Percentiles rank a stretch among this genome's conserved stretches.
phyloP scores from a whole-genome alignment of 2,888 invertebrate species.

The Meandrusa payeni region DNA sequence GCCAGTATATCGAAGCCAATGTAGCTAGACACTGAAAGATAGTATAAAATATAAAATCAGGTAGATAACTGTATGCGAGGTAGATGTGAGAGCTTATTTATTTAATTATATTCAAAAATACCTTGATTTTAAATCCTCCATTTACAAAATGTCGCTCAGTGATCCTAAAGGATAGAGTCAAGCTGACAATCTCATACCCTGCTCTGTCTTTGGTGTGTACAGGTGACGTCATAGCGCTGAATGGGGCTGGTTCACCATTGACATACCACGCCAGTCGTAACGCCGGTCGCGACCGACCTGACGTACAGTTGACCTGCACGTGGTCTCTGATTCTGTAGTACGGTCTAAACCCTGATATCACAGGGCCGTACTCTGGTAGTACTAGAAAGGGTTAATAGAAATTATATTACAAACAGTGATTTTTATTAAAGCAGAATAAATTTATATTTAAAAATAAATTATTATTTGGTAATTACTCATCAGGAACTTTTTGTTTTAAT shows the following conservation, averaged over 20 bases:
- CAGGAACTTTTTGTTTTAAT: no score
- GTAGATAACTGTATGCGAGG: no score
- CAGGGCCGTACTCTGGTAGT: slow-evolving; percentile 86
- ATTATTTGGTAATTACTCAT: no score
- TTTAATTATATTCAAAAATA: slow-evolving; percentile 37
- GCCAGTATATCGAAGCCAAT: slow-evolving; percentile 45
- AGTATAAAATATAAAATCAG: no score
- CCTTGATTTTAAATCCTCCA: slow-evolving; percentile 89
- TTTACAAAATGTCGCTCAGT: slow-evolving; percentile 86
- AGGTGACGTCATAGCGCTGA: slow-evolving; percentile 55
- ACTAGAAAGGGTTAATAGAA: slow-evolving; percentile 76
- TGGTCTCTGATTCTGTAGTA: slow-evolving; percentile 88
- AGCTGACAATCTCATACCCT: slow-evolving; percentile 84
- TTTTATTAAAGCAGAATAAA: no score
- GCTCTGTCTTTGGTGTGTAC: slow-evolving; percentile 54
- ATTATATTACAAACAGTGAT: no score
- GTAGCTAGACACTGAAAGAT: slow-evolving; percentile 52
- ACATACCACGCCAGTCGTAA: slow-evolving; percentile 90
- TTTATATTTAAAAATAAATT: no score
- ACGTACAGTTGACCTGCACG: slow-evolving; percentile 88
- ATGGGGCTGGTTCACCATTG: slow-evolving; percentile 85
- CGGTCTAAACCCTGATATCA: slow-evolving; percentile 85
- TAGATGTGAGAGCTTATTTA: background rate
- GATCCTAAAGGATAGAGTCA: slow-evolving; percentile 87
- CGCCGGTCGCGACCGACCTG: slow-evolving; percentile 87